A percentile compares a stretch with the other conserved stretches of the same genome.
Conservation (phyloP, 2,797 vertebrate genomes). For the Hemibagrus guttatus region DNA sequence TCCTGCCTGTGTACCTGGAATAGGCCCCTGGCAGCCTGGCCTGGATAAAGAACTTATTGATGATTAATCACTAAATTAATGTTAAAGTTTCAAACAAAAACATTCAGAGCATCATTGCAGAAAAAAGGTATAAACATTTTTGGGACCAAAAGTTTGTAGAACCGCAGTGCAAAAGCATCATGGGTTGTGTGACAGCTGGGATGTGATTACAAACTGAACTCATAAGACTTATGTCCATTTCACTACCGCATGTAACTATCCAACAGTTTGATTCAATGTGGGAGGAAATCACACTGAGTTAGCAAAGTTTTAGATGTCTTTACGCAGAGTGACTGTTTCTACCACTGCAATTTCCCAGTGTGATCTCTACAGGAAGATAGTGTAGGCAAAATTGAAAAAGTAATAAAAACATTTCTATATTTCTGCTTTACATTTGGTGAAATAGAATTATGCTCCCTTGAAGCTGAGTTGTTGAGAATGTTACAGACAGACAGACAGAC, state of each 20-base stretch:
- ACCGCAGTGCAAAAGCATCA: not conserved
- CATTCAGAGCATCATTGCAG: not conserved
- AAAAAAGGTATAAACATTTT: too few species aligned
- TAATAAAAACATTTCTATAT: not conserved
- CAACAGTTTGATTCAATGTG: not conserved
- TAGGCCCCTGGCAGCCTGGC: not conserved
- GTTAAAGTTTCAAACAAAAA: not conserved
- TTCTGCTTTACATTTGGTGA: not conserved
- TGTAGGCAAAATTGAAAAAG: not conserved
- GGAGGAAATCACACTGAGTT: constrained; percentile 15
- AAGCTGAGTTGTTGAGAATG: not conserved
- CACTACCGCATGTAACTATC: not conserved
- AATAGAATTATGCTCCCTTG: constrained; percentile 17
- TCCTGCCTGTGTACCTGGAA: not conserved
- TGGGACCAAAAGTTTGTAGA: not conserved
- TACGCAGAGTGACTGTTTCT: constrained; percentile 19
- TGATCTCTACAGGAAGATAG: not conserved
- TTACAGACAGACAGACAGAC: not conserved
- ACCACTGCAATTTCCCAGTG: not conserved
- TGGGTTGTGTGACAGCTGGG: not conserved
- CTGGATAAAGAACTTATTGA: not conserved
- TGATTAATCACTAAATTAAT: not conserved
- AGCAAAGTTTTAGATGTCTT: not conserved
- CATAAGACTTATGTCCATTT: constrained; percentile 5
- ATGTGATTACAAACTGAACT: not conserved